These are phyloP conservation scores for Camponotus fellah DNA, from an alignment of 2,888 invertebrate species.

Conservation along the genomic window DNA sequence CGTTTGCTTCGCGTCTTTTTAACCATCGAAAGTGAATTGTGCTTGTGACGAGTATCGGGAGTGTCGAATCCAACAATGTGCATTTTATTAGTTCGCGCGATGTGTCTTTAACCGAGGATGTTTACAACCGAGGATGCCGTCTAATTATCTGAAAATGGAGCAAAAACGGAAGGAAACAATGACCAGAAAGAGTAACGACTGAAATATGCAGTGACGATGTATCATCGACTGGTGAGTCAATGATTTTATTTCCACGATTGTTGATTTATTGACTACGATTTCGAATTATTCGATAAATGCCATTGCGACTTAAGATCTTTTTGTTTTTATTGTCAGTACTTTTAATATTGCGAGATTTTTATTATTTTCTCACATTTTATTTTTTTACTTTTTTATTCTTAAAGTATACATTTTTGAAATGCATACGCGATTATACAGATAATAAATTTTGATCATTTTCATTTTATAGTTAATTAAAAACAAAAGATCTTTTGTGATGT, in stretches of 20 bases:
- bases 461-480: not conserved
- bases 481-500: not conserved
- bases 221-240: not conserved
- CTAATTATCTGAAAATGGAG: not conserved
- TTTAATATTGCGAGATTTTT: not conserved
- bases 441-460: not conserved
- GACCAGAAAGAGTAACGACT: too few relatives aligned
- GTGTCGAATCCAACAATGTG: too few relatives aligned
- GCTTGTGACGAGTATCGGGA: too few relatives aligned
- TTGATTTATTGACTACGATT: constrained; percentile 5
- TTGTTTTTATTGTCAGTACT: not conserved
- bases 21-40: not conserved
- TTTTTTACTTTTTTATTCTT: not conserved
- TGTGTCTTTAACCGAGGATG: not conserved
- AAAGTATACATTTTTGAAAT: not conserved
- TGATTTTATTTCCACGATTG: not conserved
- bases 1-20: not conserved
- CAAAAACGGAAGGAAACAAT: not conserved
- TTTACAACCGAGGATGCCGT: not conserved
- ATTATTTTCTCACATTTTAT: not conserved
- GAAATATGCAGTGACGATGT: not conserved
- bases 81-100: too few relatives aligned
- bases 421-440: not conserved
- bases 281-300: not conserved
- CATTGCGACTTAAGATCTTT: not conserved